phyloP scores from a whole-genome alignment of 2,888 invertebrate genomes.

The Chymomyza procnemis region DNA sequence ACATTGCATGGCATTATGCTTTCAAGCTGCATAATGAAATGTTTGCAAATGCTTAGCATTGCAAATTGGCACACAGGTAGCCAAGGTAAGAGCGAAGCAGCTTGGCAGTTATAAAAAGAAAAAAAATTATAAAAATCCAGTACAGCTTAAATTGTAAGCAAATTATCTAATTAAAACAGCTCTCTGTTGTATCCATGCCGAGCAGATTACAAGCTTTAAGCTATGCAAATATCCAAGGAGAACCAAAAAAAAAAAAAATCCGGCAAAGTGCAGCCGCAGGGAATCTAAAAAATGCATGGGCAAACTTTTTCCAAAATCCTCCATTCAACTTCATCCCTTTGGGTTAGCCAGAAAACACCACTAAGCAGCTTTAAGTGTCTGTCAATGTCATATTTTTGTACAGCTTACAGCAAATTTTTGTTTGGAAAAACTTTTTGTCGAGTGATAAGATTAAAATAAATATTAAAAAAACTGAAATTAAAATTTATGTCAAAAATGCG shows the following conservation, averaged over 20 bases:
- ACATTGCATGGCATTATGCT: slow-evolving; percentile 38
- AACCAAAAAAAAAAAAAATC: slow-evolving; percentile 7
- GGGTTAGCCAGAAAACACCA: slow-evolving; percentile 20
- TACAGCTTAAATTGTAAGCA: slow-evolving; percentile 18
- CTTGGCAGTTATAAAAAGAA: neutral
- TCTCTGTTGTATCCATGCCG: neutral
- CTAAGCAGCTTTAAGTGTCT: slow-evolving; percentile 69
- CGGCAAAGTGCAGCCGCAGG: neutral
- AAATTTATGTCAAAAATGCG: slow-evolving; percentile 5
- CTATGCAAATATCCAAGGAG: slow-evolving; percentile 31
- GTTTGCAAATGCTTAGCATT: slow-evolving; percentile 63
- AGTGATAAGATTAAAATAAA: slow-evolving; percentile 51
- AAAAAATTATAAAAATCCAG: neutral
- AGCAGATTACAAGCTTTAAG: slow-evolving; percentile 45
- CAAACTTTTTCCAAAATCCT: slow-evolving; percentile 35
- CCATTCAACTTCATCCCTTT: neutral
- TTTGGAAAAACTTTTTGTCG: slow-evolving; percentile 21
- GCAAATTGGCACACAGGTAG: slow-evolving; percentile 44
- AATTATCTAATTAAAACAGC: slow-evolving; percentile 62
- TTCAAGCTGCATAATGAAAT: slow-evolving; percentile 62
- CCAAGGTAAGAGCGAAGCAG: slow-evolving; percentile 5
- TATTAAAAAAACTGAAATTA: slow-evolving; percentile 31
- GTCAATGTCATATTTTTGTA: slow-evolving; percentile 64
- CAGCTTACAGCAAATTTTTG: slow-evolving; percentile 56
- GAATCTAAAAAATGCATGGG: slow-evolving; percentile 29